Conservation (phyloP, 2,888 invertebrate genomes). For the Endomychus coccineus region DNA sequence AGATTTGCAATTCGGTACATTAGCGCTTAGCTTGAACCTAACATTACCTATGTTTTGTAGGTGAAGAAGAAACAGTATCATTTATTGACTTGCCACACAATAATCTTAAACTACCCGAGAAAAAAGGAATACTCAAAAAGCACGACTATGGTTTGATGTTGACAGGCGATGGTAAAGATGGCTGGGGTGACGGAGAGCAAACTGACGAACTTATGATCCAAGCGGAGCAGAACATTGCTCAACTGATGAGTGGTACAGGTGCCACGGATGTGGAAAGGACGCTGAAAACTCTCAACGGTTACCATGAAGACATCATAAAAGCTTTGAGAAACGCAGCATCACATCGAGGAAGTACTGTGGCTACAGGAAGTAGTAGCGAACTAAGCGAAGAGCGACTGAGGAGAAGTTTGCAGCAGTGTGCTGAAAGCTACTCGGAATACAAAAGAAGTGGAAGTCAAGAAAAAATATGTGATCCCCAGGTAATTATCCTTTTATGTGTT, state of each 20-base stretch:
- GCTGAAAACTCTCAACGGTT: conserved; percentile 82
- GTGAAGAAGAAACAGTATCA: conserved; percentile 70
- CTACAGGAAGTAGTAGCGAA: conserved; percentile 58
- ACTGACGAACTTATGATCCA: conserved; percentile 40
- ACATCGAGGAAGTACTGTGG: conserved; percentile 58
- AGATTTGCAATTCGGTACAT: too few species aligned
- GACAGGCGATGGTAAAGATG: conserved; percentile 61
- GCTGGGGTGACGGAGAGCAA: conserved; percentile 67
- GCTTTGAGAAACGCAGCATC: conserved; percentile 78
- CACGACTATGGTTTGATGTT: conserved; percentile 68
- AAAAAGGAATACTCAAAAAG: conserved; percentile 90
- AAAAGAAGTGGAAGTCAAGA: conserved; percentile 60
- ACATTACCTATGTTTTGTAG: conserved; percentile 41
- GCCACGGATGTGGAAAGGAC: conserved; percentile 78
- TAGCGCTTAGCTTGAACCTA: neutral
- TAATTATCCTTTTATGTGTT: too few species aligned
- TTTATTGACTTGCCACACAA: conserved; percentile 75
- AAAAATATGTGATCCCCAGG: conserved; percentile 65
- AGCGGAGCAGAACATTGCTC: conserved; percentile 57
- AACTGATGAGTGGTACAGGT: conserved; percentile 47
- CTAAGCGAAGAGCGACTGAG: conserved; percentile 62
- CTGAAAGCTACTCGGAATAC: conserved; percentile 52
- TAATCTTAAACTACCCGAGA: conserved; percentile 75
- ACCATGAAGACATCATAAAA: conserved; percentile 86
- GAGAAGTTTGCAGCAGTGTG: conserved; percentile 59